A percentile compares a stretch with the other conserved stretches of the same genome.
Conservation (phyloP, 2,113 vertebrate species). For the Emydura subglobosa region DNA sequence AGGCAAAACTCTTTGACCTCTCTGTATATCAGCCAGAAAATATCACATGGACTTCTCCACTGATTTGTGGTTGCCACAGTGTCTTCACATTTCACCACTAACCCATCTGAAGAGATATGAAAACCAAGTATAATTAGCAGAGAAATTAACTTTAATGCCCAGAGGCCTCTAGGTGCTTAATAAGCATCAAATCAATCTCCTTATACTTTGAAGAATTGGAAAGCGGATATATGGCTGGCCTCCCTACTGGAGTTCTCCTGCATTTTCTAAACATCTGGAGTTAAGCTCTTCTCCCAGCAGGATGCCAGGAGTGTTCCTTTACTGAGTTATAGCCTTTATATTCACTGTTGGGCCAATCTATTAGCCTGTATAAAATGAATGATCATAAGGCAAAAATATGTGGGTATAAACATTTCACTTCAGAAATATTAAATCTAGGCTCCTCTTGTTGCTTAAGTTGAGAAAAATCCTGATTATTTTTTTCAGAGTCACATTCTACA, state of each 20-base stretch:
- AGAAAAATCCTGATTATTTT: not conserved
- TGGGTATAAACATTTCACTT: not conserved
- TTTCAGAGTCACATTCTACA: no score
- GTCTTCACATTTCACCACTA: not conserved
- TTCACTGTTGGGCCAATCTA: fast-evolving
- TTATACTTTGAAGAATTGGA: not conserved
- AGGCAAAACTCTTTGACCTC: not conserved
- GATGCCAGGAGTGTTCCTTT: fast-evolving
- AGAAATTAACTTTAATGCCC: not conserved
- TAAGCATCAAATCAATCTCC: not conserved
- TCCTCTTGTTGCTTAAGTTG: not conserved
- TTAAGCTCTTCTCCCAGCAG: fast-evolving
- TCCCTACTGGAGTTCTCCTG: not conserved
- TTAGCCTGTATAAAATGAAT: not conserved
- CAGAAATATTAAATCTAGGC: not conserved
- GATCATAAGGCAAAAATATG: not conserved
- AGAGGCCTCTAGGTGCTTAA: not conserved
- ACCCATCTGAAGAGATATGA: not conserved
- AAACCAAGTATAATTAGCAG: not conserved
- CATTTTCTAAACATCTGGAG: not conserved
- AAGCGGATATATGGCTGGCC: not conserved
- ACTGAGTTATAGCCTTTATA: not conserved
- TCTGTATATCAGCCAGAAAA: not conserved
- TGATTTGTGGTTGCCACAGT: not conserved
- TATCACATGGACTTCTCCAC: not conserved